Evolutionary conservation across 2,888 invertebrate genomes (phyloP).

Genomic region (Rhodophaea formosa): DNA sequence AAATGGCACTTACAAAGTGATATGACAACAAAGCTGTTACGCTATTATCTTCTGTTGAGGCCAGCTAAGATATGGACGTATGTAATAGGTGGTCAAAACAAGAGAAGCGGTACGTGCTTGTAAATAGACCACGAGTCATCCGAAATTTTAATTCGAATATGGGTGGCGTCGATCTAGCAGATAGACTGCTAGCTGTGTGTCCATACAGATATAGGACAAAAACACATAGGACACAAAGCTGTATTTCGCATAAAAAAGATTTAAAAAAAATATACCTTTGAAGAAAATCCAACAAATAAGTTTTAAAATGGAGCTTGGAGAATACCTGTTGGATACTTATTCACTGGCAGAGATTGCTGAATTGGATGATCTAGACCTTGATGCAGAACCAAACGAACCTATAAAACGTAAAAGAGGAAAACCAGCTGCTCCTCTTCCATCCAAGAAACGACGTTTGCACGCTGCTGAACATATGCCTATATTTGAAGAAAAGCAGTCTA

Average conservation of each 20-base stretch:
- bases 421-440: too few species aligned
- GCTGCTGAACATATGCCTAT: too few species aligned
- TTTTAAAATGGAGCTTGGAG: too few species aligned
- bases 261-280: too few species aligned
- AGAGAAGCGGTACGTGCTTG: slow-evolving; percentile 19
- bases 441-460: too few species aligned
- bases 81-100: slow-evolving; percentile 23
- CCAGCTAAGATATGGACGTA: slow-evolving; percentile 15
- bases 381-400: too few species aligned
- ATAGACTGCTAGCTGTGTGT: slow-evolving; percentile 18
- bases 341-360: not conserved
- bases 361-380: not conserved
- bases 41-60: slow-evolving; percentile 18
- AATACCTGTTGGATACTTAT: not conserved
- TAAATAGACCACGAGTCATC: slow-evolving; percentile 19
- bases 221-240: slow-evolving; percentile 1
- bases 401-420: too few species aligned
- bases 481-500: too few species aligned
- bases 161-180: slow-evolving; percentile 19
- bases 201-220: slow-evolving; percentile 6
- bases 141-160: slow-evolving; percentile 13
- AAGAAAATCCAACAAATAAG: too few species aligned
- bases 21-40: slow-evolving; percentile 25
- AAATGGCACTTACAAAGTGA: slow-evolving; percentile 26
- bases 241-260: too few species aligned